A percentile compares a stretch with the other conserved stretches of the same genome.
Conservation (phyloP, 2,113 vertebrate genomes). For the Strix aluco region DNA sequence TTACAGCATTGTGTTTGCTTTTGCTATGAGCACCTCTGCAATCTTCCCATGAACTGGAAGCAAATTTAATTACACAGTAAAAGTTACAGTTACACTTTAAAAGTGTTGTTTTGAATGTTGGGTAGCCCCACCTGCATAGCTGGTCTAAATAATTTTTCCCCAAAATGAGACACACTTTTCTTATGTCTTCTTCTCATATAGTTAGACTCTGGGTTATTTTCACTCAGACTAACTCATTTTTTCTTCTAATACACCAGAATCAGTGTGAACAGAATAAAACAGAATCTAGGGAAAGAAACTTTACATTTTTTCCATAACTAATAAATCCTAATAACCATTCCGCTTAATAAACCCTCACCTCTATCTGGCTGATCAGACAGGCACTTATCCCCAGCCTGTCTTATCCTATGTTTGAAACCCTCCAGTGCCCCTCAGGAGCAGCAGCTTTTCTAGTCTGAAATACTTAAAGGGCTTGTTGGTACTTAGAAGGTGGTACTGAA, state of each 20-base stretch:
- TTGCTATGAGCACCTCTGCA: background rate
- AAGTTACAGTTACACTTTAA: background rate
- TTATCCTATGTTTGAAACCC: background rate
- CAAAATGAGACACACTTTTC: background rate
- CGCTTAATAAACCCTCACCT: background rate
- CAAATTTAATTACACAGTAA: background rate
- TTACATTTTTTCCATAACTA: background rate
- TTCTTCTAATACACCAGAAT: background rate
- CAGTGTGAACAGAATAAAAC: background rate
- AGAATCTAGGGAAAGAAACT: background rate
- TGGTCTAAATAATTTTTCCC: background rate
- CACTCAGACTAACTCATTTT: background rate
- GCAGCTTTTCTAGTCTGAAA: background rate
- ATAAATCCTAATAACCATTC: background rate
- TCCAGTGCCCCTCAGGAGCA: background rate
- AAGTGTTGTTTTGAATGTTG: background rate
- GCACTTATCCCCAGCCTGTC: fast-evolving
- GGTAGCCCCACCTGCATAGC: background rate
- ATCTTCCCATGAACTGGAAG: background rate
- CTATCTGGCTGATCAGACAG: background rate
- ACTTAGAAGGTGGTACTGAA: background rate
- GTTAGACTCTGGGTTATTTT: background rate
- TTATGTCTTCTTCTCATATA: background rate
- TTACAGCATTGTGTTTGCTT: background rate
- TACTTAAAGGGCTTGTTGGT: background rate